These are phyloP conservation scores for Batillaria attramentaria DNA, from an alignment of 1,140 invertebrate species.

Conservation along the genomic window DNA sequence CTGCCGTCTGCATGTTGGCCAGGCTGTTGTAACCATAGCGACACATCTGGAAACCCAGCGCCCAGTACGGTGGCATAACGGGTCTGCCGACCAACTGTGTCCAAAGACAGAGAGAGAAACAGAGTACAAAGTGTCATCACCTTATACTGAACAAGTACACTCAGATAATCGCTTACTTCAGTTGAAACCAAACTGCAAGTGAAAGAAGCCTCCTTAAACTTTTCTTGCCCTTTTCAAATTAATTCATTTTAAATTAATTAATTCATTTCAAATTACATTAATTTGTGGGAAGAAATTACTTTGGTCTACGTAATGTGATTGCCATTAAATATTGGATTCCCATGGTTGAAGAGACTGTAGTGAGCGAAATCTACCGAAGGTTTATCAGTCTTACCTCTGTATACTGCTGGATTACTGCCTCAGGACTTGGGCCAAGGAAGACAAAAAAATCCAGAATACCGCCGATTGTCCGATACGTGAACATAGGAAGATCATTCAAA, in stretches of 20 bases:
- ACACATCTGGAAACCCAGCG: constrained; percentile 74
- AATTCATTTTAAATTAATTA: neutral
- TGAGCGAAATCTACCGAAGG: neutral
- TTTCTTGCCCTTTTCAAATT: neutral
- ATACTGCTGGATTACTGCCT: constrained; percentile 84
- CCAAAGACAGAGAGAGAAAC: too few species aligned
- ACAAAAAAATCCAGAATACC: constrained; percentile 70
- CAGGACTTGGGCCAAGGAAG: constrained; percentile 74
- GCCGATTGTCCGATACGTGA: constrained; percentile 66
- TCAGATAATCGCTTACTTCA: neutral
- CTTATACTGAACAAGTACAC: neutral
- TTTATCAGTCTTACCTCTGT: constrained; percentile 70
- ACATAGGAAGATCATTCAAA: constrained; percentile 57
- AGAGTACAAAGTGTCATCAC: too few species aligned
- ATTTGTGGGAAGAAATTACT: neutral
- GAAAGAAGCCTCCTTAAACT: neutral
- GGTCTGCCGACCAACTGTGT: constrained; percentile 71
- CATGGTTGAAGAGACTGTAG: neutral
- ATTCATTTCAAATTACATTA: neutral
- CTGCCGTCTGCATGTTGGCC: constrained; percentile 53
- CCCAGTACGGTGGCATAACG: constrained; percentile 74
- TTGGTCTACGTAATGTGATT: neutral
- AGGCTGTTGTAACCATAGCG: constrained; percentile 66
- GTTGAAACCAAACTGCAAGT: neutral
- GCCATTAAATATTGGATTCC: neutral